Percentiles rank a stretch among this genome's conserved stretches.
Conservation (phyloP, 2,113 vertebrate genomes). For the Eidolon helvum region DNA sequence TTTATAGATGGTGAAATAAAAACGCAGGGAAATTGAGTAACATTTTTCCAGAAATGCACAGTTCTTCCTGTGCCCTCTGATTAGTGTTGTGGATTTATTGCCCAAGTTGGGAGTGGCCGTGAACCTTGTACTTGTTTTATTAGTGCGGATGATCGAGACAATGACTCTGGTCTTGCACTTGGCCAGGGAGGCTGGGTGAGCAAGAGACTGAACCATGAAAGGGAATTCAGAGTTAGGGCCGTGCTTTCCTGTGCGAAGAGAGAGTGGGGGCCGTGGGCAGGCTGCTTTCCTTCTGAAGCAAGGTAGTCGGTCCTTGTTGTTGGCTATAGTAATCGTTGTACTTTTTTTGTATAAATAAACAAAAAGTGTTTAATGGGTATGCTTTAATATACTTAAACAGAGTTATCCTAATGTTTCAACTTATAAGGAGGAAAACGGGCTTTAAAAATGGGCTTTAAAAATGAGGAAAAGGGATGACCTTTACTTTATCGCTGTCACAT, state of each 20-base stretch:
- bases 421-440: background rate
- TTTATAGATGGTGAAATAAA: slow-evolving; percentile 69
- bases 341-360: background rate
- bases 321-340: background rate
- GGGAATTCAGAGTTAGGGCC: background rate
- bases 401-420: background rate
- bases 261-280: accelerated
- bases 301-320: background rate
- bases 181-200: background rate
- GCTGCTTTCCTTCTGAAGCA: background rate
- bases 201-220: background rate
- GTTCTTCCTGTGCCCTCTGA: background rate
- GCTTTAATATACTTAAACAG: background rate
- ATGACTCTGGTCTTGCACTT: background rate
- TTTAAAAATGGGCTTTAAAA: background rate
- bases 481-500: background rate
- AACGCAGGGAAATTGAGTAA: slow-evolving; percentile 43
- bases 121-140: background rate
- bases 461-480: background rate
- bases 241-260: background rate
- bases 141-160: background rate
- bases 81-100: background rate
- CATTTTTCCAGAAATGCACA: slow-evolving; percentile 41
- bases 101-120: background rate
- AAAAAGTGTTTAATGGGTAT: background rate